Conservation (phyloP, 2,797 vertebrate genomes). For the Dicrostonyx torquatus region DNA sequence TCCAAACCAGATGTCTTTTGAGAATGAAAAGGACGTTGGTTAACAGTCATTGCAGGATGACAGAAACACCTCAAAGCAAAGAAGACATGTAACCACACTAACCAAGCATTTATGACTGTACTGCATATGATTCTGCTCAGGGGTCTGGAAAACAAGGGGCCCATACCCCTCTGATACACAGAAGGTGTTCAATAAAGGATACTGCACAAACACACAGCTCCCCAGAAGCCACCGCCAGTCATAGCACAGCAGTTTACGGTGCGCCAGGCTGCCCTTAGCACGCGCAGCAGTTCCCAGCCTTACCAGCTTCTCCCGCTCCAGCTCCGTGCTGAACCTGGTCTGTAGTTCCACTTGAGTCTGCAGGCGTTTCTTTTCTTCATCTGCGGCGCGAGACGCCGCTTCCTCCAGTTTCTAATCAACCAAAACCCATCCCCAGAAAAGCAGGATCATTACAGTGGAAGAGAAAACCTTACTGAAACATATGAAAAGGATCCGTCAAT, state of each 20-base stretch:
- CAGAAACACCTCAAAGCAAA: background rate
- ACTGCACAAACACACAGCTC: background rate
- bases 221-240: background rate
- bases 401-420: slow-evolving; percentile 93
- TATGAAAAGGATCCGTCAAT: background rate
- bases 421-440: slow-evolving; percentile 49
- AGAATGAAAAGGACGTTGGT: slow-evolving; percentile 46
- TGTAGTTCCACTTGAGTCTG: slow-evolving; percentile 95
- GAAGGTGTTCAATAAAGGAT: background rate
- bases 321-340: slow-evolving; percentile 93
- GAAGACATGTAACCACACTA: background rate
- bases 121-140: background rate
- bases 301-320: slow-evolving; percentile 96
- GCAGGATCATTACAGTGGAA: background rate
- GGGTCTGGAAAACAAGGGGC: background rate
- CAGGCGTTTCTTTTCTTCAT: slow-evolving; percentile 93
- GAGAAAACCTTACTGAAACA: background rate
- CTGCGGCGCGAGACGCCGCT: slow-evolving; percentile 91
- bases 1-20: background rate
- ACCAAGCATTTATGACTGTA: background rate
- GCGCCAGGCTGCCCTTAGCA: background rate
- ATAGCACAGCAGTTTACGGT: background rate
- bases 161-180: background rate
- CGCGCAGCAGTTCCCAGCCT: background rate
- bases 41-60: background rate